Evolutionary conservation across 2,797 vertebrate genomes (phyloP), one percentile per base, ranked within the genome.

Genomic region (Clarias platycephalus): DNA sequence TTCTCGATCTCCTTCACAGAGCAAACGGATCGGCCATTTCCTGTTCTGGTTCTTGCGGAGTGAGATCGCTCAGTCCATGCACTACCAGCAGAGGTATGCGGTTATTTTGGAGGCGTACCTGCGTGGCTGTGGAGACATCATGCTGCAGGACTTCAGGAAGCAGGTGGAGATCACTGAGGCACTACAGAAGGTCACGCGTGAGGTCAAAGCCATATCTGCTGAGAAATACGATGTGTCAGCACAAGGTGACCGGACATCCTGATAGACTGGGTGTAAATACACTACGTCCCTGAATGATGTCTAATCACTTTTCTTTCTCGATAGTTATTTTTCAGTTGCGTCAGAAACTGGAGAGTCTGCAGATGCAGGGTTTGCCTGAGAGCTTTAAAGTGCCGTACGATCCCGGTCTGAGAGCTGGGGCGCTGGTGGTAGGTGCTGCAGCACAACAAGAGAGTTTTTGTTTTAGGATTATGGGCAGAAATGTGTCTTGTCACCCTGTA

Each of bases 31-130:
- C 0, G 98, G 98, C 28, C 98, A 99, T 89, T 99, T 99, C 89
- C 94, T 99, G 88, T 99, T 99, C 94, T 99, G 98, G 98, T 99
- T 99, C 93, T 92, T 99, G 90, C 96, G 98, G 90, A 99, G 98
- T 5, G 98, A 99, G 93, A 99, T 99, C 10, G 97, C 97, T 34
- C 97, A 99, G 90, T 99, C 98, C 68, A 97, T 97, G 96, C 97
- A 99, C 89, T 99, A 99, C 90, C 98, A 98, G 77, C 97, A 99
- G 93, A 95, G 98, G 76, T 99, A 98, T 18, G 97, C 98, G 0
- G 97, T 99, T 79, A 95, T 99, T 86, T 93, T 99, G 4, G 98
- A 99, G 92, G 97, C 97, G 24, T 99, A 98, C 88, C 94, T 99
- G 37, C 91, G 97, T 83, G 98, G 98, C 87, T 99, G 98, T 28